Conservation (phyloP, 2,888 invertebrate genomes). For the Lithosia quadra region DNA sequence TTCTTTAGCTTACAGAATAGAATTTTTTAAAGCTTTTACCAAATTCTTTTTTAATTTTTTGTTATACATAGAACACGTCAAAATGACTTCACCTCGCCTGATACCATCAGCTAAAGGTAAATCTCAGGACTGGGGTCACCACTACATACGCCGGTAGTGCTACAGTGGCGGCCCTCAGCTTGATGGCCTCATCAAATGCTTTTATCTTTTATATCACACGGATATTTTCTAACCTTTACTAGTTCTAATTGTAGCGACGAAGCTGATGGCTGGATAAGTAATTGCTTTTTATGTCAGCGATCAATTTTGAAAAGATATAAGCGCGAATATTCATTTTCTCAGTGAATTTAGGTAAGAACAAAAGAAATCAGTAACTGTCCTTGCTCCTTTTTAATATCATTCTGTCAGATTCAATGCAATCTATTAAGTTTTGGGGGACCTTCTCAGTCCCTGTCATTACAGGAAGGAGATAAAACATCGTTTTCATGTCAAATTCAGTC, state of each 20-base stretch:
- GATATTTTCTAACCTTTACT: background rate
- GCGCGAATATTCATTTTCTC: background rate
- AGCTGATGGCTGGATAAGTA: background rate
- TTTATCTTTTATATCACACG: background rate
- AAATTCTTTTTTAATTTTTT: no score
- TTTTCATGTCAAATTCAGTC: constrained; percentile 12
- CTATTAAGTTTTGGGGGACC: constrained; percentile 1
- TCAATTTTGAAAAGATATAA: background rate
- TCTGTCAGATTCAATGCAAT: background rate
- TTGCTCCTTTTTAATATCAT: background rate
- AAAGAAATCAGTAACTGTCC: background rate
- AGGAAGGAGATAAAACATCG: constrained; percentile 7
- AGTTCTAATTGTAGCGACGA: background rate
- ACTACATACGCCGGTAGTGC: no score
- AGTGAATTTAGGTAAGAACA: background rate
- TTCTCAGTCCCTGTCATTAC: constrained; percentile 3
- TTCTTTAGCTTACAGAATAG: no score
- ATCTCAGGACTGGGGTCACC: no score
- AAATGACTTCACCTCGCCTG: no score
- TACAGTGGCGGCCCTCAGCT: no score
- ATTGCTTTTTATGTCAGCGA: background rate
- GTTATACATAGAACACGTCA: no score
- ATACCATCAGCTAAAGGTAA: no score
- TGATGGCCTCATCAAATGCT: no score
- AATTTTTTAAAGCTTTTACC: no score